Evolutionary conservation across 2,113 vertebrate species (phyloP), one percentile per base, ranked within the genome.

Genomic region (Notothenia rossii): DNA sequence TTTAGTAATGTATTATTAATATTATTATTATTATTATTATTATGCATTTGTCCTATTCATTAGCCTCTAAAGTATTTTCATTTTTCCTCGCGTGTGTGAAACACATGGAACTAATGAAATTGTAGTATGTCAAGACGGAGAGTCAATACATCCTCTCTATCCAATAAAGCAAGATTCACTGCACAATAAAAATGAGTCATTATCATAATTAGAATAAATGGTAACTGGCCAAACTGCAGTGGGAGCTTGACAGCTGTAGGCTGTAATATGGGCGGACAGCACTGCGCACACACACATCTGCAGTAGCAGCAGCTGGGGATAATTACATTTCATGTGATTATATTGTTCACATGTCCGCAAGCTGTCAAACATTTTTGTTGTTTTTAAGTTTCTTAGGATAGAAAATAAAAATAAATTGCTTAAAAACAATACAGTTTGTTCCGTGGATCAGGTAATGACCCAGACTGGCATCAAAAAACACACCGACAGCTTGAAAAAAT

Each of bases 301-400:
- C 67, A 86, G 83, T 76, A 84, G 85, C 72, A 82, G 18, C 83
- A 85, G 56, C 82, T 82, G 80, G 33, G 50, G 54, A 20, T 77
- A 66, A 85, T 86, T 80, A 81, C n/a, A 46, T 48, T 73, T 13
- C 49, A 69, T 76, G 65, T 67, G 36, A 86, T 86, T 84, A 68
- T 68, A 60, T 40, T 77, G 53, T 77, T 68, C 13, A 73, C 71
- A 65, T 59, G 64, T 82, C 64, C 2, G 4, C 74, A 85, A 60
- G 61, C 53, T 72, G 18, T 85, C 63, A 85, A 85, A 84, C 62
- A 71, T 63, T 81, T 76, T 45, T 25, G 17, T 60, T 66, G 20
- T 36, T 48, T 75, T 55, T 15, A 29, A 29, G 9, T 66, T 25
- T 53, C 49, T 61, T 18, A 8, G 43, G 33, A 22, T 43, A 18